A percentile compares a stretch with the other conserved stretches of the same genome.
Conservation (phyloP, 2,113 vertebrate species). For the Connochaetes taurinus region DNA sequence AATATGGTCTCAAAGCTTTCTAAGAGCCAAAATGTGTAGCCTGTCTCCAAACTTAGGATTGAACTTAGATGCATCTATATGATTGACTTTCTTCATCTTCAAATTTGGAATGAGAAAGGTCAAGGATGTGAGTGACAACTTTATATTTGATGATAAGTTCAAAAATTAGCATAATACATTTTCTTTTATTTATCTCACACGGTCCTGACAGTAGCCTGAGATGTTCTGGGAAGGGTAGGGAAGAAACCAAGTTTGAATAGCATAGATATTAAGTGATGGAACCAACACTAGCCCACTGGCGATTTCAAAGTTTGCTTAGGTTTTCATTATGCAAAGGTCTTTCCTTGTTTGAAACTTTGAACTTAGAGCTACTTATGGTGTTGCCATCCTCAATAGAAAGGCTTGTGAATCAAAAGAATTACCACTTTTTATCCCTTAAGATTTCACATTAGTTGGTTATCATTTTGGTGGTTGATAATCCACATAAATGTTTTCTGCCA, state of each 20-base stretch:
- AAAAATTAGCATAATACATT: neutral
- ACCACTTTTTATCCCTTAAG: neutral
- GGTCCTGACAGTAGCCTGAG: neutral
- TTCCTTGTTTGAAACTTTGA: neutral
- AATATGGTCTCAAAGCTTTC: neutral
- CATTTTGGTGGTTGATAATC: neutral
- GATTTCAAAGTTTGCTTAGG: neutral
- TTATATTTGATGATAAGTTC: neutral
- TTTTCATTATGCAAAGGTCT: constrained; percentile 1
- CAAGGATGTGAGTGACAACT: neutral
- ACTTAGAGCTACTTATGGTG: neutral
- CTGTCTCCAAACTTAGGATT: neutral
- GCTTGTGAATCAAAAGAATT: neutral
- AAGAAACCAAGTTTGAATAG: neutral
- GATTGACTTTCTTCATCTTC: neutral
- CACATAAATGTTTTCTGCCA: neutral
- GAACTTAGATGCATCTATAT: neutral
- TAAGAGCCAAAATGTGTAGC: neutral
- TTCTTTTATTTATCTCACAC: neutral
- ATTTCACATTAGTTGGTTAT: neutral
- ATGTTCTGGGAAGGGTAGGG: neutral
- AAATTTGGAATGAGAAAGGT: neutral
- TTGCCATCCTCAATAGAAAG: neutral
- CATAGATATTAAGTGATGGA: neutral
- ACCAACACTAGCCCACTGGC: neutral